A percentile compares a stretch with the other conserved stretches of the same genome.
phyloP scores from a whole-genome alignment of 2,888 invertebrate genomes.

The Acronicta aceris region DNA sequence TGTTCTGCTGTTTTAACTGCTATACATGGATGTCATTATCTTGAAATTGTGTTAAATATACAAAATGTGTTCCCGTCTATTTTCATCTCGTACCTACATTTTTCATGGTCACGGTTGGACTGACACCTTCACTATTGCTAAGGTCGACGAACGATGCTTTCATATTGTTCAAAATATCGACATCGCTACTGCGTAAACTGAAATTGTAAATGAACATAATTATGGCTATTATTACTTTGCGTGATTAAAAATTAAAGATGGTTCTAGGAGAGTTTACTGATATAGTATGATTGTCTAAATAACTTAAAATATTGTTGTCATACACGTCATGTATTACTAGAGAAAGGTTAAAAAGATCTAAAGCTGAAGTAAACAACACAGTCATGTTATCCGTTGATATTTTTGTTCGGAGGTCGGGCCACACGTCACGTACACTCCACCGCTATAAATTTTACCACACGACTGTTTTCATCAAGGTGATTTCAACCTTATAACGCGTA shows the following conservation, averaged over 20 bases:
- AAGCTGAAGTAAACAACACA: constrained; percentile 53
- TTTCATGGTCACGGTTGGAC: too few species aligned
- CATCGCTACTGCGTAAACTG: too few species aligned
- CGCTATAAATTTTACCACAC: constrained; percentile 39
- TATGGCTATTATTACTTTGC: too few species aligned
- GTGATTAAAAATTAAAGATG: constrained; percentile 6
- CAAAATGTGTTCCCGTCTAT: too few species aligned
- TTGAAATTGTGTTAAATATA: too few species aligned
- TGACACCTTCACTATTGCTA: too few species aligned
- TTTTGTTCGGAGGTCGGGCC: constrained; percentile 43
- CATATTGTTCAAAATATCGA: too few species aligned
- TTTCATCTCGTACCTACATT: too few species aligned
- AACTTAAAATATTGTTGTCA: constrained; percentile 5
- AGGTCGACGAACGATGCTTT: too few species aligned
- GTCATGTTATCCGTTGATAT: constrained; percentile 50
- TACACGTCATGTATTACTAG: constrained; percentile 17
- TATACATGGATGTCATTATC: too few species aligned
- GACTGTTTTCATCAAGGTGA: not conserved
- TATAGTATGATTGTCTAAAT: not conserved
- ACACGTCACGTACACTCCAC: constrained; percentile 46
- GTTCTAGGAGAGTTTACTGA: constrained; percentile 3
- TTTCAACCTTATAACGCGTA: constrained; percentile 4
- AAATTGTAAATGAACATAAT: too few species aligned
- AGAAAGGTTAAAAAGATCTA: constrained; percentile 47
- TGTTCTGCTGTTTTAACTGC: too few species aligned